phyloP scores from a whole-genome alignment of 2,888 invertebrate genomes.

The Sipha maydis region DNA sequence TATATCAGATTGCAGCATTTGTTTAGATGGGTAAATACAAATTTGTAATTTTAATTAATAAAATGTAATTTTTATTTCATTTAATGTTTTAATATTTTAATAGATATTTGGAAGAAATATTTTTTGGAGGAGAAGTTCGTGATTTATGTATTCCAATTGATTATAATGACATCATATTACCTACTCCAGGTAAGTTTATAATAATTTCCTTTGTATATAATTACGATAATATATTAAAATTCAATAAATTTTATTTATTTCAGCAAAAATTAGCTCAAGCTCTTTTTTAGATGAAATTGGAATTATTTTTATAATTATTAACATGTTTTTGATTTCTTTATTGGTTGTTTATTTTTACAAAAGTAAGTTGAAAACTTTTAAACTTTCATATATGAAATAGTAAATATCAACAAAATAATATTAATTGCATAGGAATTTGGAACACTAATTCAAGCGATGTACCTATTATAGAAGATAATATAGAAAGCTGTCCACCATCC shows the following conservation, averaged over 20 bases:
- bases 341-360: constrained; percentile 41
- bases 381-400: background rate
- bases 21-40: constrained; percentile 44
- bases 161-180: background rate
- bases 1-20: constrained; percentile 27
- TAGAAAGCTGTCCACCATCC: constrained; percentile 15
- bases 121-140: constrained; percentile 49
- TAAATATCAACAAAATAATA: constrained; percentile 7
- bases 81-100: background rate
- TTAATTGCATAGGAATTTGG: background rate
- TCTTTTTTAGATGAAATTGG: constrained; percentile 21
- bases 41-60: background rate
- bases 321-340: constrained; percentile 22
- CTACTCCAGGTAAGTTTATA: constrained; percentile 41
- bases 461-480: constrained; percentile 13
- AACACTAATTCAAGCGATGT: background rate
- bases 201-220: background rate
- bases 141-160: constrained; percentile 32
- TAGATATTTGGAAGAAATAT: constrained; percentile 39
- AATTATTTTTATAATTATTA: constrained; percentile 17
- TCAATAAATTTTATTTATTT: background rate
- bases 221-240: background rate
- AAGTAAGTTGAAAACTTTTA: constrained; percentile 28
- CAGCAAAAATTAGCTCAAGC: constrained; percentile 41
- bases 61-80: background rate